Evolutionary conservation across 2,888 invertebrate genomes (phyloP).

Genomic region (Eugnorisma glareosa): DNA sequence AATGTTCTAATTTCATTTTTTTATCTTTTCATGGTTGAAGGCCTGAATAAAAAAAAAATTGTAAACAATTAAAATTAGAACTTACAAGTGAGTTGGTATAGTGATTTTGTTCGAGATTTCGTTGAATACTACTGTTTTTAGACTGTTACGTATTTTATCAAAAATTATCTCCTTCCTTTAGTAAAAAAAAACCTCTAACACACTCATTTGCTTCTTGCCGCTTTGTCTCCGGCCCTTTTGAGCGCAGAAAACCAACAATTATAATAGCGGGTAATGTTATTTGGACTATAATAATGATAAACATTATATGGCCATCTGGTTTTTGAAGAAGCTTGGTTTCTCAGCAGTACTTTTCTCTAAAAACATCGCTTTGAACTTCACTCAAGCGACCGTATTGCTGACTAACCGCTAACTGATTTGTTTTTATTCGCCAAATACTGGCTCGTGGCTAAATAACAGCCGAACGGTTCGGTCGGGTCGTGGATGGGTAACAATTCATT

Average conservation of each 20-base stretch:
- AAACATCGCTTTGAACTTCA: conserved; percentile 10
- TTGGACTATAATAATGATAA: conserved; percentile 5
- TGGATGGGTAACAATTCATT: background rate
- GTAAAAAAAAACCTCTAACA: too few species aligned
- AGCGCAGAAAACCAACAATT: conserved; percentile 20
- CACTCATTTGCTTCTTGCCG: background rate
- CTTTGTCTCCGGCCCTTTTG: background rate
- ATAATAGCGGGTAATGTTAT: conserved; percentile 22
- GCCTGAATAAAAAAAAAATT: too few species aligned
- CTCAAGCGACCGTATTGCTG: background rate
- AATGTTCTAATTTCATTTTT: too few species aligned
- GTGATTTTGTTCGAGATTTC: too few species aligned
- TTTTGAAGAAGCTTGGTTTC: conserved; percentile 8
- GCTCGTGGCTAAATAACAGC: background rate
- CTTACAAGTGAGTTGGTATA: too few species aligned
- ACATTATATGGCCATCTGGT: conserved; percentile 3
- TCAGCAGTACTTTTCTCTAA: background rate
- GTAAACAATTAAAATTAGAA: too few species aligned
- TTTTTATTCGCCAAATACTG: background rate
- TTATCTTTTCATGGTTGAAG: too few species aligned
- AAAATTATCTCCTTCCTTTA: too few species aligned
- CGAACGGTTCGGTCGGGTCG: background rate
- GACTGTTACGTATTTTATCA: too few species aligned
- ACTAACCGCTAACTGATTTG: background rate
- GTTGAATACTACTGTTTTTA: too few species aligned